Conservation (phyloP, 2,797 vertebrate species). For the Lacerta bilineata region DNA sequence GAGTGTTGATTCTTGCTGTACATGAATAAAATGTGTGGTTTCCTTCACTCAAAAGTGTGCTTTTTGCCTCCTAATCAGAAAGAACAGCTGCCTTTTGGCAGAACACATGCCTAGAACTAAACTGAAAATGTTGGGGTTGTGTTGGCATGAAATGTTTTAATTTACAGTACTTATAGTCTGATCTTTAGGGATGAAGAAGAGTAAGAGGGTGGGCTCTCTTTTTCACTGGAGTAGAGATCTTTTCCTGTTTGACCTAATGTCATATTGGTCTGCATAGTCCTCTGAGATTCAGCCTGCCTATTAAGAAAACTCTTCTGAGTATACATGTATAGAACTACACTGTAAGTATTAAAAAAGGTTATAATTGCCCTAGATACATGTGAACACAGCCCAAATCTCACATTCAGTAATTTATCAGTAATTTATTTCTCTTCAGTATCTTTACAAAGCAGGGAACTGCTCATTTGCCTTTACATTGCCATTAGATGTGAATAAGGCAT, state of each 20-base stretch:
- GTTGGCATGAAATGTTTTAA: background rate
- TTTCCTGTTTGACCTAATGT: background rate
- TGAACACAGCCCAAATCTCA: background rate
- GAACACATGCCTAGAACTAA: too few relatives aligned
- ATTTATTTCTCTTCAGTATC: background rate
- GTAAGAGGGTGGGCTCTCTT: background rate
- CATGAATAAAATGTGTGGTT: too few relatives aligned
- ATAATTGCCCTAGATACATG: background rate
- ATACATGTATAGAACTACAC: too few relatives aligned
- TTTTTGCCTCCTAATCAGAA: too few relatives aligned
- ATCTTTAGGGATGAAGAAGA: background rate
- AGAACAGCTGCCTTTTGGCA: too few relatives aligned
- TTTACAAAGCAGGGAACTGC: slow-evolving; percentile 13
- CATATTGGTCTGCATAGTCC: background rate
- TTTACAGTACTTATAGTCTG: background rate
- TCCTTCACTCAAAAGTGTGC: too few relatives aligned
- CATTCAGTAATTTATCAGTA: background rate
- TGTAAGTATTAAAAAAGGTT: background rate
- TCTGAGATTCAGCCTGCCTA: background rate
- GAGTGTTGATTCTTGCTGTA: too few relatives aligned
- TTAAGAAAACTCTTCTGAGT: too few relatives aligned
- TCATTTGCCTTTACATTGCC: background rate
- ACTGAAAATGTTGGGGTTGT: background rate
- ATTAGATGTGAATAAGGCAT: slow-evolving; percentile 5
- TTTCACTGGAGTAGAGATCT: background rate